Evolutionary conservation across 1,140 invertebrate genomes (phyloP), one percentile per base, ranked within the genome.

Genomic region (Sinonovacula constricta): DNA sequence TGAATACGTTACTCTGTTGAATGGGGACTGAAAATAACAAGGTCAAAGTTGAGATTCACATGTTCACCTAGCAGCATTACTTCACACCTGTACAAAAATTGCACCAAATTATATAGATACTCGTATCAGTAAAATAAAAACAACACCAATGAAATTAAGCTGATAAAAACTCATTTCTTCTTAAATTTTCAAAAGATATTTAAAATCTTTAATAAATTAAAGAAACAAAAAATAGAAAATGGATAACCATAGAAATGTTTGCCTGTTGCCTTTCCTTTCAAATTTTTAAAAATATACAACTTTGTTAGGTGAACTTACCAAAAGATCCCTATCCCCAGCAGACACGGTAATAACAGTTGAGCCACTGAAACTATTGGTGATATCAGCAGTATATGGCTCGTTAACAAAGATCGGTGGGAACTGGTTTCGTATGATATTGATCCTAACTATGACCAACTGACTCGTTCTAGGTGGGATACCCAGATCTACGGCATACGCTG

Each of bases 391-490:
- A 31, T 79, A 69, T 39, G 31, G 24, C 51, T 51, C 49, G 15
- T 36, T 51, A 31, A 60, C 70, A 28, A 90, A 98, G 18, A 95
- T 67, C 0, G 97, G 97, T 33, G 95, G 91, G 89, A 97, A 96
- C 88, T 95, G 51, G 63, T 85, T 85, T 30, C 87, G 80, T 0
- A 45, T 28, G 1, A 90, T 95, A 31, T 60, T 83, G 0, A 88
- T 82, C 57, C 94, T 92, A 34, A 98, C 94, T 63, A 94, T 96
- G 33, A 95, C 95, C 7, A 94, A 94, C 1, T 95, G 94, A 59
- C 95, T 95, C 31, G 97, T 92, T 0, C 12, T 18, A n/a, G 95
- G 87, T 10, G 97, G 97, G 59, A 92, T 92, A 3, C 97, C 98
- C 53, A 93, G 94, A 92, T 99, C 98, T 28, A 93, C 93, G 1